These are phyloP conservation scores for Subacronicta megacephala DNA, from an alignment of 2,888 invertebrate species.

Conservation along the genomic window DNA sequence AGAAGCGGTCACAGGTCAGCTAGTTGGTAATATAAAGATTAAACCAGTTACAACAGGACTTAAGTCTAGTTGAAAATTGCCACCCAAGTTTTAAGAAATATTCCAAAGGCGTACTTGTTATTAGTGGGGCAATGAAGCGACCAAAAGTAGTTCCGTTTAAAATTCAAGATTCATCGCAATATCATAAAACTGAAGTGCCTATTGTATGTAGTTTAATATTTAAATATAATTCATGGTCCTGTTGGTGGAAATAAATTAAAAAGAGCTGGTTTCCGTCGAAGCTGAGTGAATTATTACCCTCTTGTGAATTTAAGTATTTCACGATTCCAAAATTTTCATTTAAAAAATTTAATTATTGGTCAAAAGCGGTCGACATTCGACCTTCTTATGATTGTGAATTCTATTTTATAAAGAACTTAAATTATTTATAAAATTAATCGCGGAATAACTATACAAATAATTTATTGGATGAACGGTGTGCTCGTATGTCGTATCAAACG, in stretches of 20 bases:
- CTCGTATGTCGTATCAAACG: slow-evolving; percentile 68
- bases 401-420: slow-evolving; percentile 22
- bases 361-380: slow-evolving; percentile 44
- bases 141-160: slow-evolving; percentile 41
- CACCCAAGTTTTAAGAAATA: slow-evolving; percentile 7
- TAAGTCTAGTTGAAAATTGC: neutral
- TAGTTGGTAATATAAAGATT: too few species aligned
- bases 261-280: slow-evolving; percentile 49
- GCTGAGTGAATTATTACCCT: slow-evolving; percentile 48
- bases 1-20: too few species aligned
- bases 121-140: slow-evolving; percentile 13
- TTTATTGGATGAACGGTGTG: slow-evolving; percentile 50
- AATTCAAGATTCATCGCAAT: slow-evolving; percentile 48
- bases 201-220: slow-evolving; percentile 59
- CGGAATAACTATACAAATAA: too few species aligned
- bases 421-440: slow-evolving; percentile 42
- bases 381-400: slow-evolving; percentile 35
- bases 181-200: slow-evolving; percentile 54
- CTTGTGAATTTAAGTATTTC: slow-evolving; percentile 46
- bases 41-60: too few species aligned
- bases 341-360: slow-evolving; percentile 42
- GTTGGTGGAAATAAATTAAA: slow-evolving; percentile 40
- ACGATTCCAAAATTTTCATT: slow-evolving; percentile 43
- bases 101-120: slow-evolving; percentile 10
- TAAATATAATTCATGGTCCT: slow-evolving; percentile 52